Conservation (phyloP, 1,140 invertebrate species). For the Odontomachus brunneus region DNA sequence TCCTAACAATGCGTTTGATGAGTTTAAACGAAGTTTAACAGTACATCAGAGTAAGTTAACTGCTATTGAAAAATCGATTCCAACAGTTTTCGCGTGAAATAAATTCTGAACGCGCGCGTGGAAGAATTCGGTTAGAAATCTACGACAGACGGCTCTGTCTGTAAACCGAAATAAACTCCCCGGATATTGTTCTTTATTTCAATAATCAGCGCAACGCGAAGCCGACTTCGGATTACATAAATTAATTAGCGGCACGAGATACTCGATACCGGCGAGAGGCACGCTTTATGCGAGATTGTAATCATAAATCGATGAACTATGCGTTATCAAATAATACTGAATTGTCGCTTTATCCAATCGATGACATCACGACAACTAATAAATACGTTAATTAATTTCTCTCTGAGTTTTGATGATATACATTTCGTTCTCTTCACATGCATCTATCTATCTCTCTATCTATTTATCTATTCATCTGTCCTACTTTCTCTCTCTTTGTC, state of each 20-base stretch:
- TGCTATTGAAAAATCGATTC: too few relatives aligned
- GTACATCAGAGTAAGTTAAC: too few relatives aligned
- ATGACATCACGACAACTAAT: not conserved
- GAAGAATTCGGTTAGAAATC: too few relatives aligned
- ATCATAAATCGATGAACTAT: conserved; percentile 31
- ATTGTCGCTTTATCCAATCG: not conserved
- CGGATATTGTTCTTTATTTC: not conserved
- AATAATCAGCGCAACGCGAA: not conserved
- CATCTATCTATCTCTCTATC: too few relatives aligned
- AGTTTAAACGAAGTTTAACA: too few relatives aligned
- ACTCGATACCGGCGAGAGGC: conserved; percentile 1
- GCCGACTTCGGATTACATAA: conserved; percentile 33
- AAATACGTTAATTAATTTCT: conserved; percentile 19
- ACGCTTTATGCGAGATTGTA: conserved; percentile 8
- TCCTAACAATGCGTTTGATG: too few relatives aligned
- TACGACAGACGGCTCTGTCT: not conserved
- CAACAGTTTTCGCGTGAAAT: not conserved
- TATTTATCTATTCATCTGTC: too few relatives aligned
- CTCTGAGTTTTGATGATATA: not conserved
- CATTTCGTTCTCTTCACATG: not conserved
- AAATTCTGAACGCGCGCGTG: too few relatives aligned
- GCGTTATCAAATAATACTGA: conserved; percentile 41
- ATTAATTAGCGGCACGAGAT: conserved; percentile 32
- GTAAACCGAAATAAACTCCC: not conserved
- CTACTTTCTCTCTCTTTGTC: too few relatives aligned